A percentile compares a stretch with the other conserved stretches of the same genome.
These are phyloP conservation scores for Butorides virescens DNA, from an alignment of 2,113 vertebrate genomes.

Conservation along the genomic window DNA sequence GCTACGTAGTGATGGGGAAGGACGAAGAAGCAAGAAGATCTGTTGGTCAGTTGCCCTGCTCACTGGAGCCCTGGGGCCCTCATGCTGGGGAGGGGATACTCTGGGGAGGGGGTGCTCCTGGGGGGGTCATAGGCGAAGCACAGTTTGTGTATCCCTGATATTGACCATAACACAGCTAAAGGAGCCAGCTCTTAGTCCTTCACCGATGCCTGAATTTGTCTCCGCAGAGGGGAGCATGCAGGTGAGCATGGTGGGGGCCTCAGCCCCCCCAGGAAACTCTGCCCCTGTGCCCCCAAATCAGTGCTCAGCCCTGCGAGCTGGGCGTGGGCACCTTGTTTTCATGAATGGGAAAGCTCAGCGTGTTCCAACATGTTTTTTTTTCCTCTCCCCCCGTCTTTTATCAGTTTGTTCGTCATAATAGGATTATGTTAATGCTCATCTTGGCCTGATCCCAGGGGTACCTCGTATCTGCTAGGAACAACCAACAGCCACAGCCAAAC, in stretches of 20 bases:
- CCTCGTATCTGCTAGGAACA: neutral
- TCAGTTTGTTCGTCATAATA: neutral
- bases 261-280: accelerated
- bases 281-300: neutral
- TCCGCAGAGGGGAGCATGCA: accelerated
- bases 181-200: neutral
- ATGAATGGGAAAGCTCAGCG: neutral
- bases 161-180: neutral
- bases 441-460: neutral
- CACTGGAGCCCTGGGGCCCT: neutral
- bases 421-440: neutral
- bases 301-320: neutral
- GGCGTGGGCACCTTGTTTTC: neutral
- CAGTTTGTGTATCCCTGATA: neutral
- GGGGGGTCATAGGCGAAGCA: neutral
- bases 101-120: neutral
- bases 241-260: neutral
- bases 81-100: neutral
- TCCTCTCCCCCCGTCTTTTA: neutral
- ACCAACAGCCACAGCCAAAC: neutral
- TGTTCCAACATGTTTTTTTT: neutral
- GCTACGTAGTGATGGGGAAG: neutral
- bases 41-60: neutral
- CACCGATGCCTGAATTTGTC: neutral
- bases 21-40: neutral